Evolutionary conservation across 53 echinoderm and acorn worm genomes (phyloP), one percentile per base, ranked within the genome.

Genomic region (Echinometra lucunter): DNA sequence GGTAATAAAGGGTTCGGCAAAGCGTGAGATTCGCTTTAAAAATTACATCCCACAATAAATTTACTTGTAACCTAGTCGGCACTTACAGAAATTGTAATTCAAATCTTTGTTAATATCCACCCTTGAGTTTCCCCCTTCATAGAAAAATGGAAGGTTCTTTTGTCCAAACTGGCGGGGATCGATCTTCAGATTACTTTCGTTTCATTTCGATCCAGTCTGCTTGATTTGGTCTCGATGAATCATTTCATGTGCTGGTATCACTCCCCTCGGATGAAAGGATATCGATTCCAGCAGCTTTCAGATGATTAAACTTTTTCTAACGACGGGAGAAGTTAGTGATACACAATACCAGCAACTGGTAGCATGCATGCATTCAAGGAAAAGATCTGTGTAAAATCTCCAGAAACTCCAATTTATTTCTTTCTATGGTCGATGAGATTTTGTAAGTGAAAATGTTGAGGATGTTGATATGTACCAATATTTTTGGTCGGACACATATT

Each of bases 121-220:
- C 49, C 85, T 85, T 85, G 45, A 47, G 25, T 85, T 3, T n/a
- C 53, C 13, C n/a, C 28, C 85, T 47, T 47, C 10, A 28, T 28
- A 47, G 16, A 30, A 44, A 42, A 49, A 53, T 19, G 85, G 85
- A 45, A n/a, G 30, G 28, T 13, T 49, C 53, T 85, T 49, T 49
- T 2, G n/a, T 49, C 27, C 13, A 85, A 85, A 85, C n/a, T 85
- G 49, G 53, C n/a, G 45, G 27, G 49, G 49, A 85, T 85, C 85
- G 85, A 85, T 85, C 11, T 53, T 49, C 28, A 49, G 85, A 85
- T 85, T 85, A 85, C 85, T 85, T 85, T 85, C 85, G 49, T 85
- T 49, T 85, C 85, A 49, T 45, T 85, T 85, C 45, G n/a, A 49
- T 85, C 49, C 47, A 45, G 28, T 47, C 47, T 27, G 85, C n/a